Conservation (phyloP, 2,113 vertebrate genomes). For the Puma concolor region DNA sequence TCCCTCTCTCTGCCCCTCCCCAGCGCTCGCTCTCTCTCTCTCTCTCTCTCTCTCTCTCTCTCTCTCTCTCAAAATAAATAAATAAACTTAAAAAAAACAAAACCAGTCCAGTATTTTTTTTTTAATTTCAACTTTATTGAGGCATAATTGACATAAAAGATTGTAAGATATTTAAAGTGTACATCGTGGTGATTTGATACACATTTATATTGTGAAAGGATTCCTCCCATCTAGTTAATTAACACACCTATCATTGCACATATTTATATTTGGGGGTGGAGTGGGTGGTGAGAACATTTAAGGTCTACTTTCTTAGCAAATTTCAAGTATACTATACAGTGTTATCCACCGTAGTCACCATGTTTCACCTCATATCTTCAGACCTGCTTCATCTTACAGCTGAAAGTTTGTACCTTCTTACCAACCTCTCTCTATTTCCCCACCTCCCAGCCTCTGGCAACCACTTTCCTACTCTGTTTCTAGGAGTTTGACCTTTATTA, state of each 20-base stretch:
- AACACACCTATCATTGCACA: background rate
- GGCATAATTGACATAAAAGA: background rate
- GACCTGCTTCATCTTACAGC: background rate
- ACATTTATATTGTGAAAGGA: background rate
- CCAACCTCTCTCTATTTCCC: background rate
- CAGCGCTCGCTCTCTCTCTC: too few relatives aligned
- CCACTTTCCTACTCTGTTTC: background rate
- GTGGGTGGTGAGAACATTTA: background rate
- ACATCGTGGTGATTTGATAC: background rate
- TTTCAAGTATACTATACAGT: background rate
- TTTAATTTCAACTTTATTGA: background rate
- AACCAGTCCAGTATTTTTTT: background rate
- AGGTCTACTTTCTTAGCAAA: background rate
- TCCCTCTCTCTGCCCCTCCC: too few relatives aligned
- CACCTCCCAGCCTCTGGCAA: background rate
- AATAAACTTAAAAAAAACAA: too few relatives aligned
- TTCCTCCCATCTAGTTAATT: background rate
- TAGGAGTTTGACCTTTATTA: background rate
- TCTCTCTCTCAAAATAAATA: too few relatives aligned
- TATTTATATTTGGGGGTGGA: background rate
- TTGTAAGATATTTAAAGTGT: background rate
- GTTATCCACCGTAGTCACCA: background rate
- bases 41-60: too few relatives aligned
- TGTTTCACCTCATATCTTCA: background rate
- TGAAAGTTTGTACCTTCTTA: background rate